These are phyloP conservation scores for Pachyseris speciosa DNA, from an alignment of 64 coral and sea anemone species.

Conservation along the genomic window DNA sequence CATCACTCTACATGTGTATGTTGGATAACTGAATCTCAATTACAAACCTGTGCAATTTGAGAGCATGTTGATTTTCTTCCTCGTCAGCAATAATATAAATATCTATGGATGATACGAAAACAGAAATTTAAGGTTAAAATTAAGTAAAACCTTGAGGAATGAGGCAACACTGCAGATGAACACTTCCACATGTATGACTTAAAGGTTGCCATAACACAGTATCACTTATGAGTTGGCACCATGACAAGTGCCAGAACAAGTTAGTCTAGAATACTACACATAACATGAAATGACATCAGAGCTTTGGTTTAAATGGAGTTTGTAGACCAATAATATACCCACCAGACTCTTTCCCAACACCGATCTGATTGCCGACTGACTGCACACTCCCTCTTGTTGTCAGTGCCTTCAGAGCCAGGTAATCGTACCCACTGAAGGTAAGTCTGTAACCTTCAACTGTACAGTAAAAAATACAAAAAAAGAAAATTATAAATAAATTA, in stretches of 20 bases:
- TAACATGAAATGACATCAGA: too few relatives aligned
- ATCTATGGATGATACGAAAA: constrained; percentile 41
- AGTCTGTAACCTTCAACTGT: constrained; percentile 94
- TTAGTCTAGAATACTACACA: too few relatives aligned
- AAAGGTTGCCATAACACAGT: too few relatives aligned
- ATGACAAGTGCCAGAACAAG: too few relatives aligned
- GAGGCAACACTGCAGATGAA: too few relatives aligned
- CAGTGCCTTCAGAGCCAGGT: constrained; percentile 89
- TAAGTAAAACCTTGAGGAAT: too few relatives aligned
- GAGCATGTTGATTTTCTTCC: constrained; percentile 92
- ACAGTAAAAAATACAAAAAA: background rate
- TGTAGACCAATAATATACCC: background rate
- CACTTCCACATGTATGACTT: too few relatives aligned
- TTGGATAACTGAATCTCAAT: too few relatives aligned
- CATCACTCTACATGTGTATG: too few relatives aligned
- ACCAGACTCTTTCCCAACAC: constrained; percentile 98
- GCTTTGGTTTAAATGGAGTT: background rate
- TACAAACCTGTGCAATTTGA: constrained; percentile 93
- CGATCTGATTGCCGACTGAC: constrained; percentile 99
- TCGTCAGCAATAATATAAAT: constrained; percentile 99
- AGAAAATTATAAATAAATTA: too few relatives aligned
- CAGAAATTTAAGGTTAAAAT: background rate
- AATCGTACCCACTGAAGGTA: constrained; percentile 94
- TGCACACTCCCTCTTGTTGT: constrained; percentile 83
- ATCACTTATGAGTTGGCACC: too few relatives aligned